Evolutionary conservation across 2,888 invertebrate species (phyloP), one percentile per base, ranked within the genome.

Genomic region (Pyrgus malvae): DNA sequence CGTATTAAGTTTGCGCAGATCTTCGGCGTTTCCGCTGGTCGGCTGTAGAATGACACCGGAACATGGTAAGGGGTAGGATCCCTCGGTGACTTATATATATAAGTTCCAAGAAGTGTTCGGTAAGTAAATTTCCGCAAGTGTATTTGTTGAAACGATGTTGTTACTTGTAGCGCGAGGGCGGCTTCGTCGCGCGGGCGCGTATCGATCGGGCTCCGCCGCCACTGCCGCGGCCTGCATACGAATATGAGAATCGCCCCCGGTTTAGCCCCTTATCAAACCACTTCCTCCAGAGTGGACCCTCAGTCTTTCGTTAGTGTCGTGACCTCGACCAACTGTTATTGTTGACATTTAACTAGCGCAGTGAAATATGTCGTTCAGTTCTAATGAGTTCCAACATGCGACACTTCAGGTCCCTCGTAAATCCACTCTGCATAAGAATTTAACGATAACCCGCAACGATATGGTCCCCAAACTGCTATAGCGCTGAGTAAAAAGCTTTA

Each of bases 151-250:
- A 73, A 70, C 73, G 73, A 76, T 45, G 19, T 44, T 53, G 53
- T 53, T 53, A 53, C 78, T 78, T 79, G 73, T 77, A 70, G 70
- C 71, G 74, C 72, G 73, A 72, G 81, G 74, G 76, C 77, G 83
- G 76, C 69, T 66, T 68, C 74, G 76, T 70, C 87, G 87, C 85
- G 86, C 88, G 86, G 87, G 87, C 86, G 88, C 86, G 88, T 88
- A 88, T 88, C 84, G 88, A 88, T 88, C 89, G 87, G 72, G 70
- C 68, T 33, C 56, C 61, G 70, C 73, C 76, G 48, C 56, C 63
- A 61, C 60, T 78, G 64, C 76, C 78, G 82, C 82, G 83, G 80
- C 83, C 84, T 86, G 90, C 89, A 90, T 89, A 86, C 89, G 84
- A 87, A 87, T 82, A 83, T 83, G 72, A 79, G 80, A 85, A 81